These are phyloP conservation scores for Dufourea novaeangliae DNA, from an alignment of 1,140 invertebrate species.

Conservation along the genomic window DNA sequence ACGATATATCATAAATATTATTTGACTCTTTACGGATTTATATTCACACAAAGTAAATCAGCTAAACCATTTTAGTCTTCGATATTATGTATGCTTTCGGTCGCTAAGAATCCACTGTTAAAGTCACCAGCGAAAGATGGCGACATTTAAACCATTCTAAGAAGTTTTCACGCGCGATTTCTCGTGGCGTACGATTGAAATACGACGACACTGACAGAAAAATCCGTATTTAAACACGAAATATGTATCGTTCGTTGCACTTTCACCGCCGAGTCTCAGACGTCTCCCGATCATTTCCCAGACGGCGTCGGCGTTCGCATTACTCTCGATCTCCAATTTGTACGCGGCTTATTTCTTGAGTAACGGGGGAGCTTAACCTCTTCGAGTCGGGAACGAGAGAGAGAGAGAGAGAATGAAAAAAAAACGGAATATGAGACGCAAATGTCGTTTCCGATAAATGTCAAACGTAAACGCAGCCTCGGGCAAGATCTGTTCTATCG, in stretches of 20 bases:
- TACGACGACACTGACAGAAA: neutral
- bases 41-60: too few relatives aligned
- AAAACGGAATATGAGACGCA: conserved; percentile 53
- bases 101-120: too few relatives aligned
- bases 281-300: conserved; percentile 36
- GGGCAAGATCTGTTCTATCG: conserved; percentile 50
- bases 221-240: neutral
- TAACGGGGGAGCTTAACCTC: conserved; percentile 47
- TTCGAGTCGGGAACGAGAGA: conserved; percentile 20
- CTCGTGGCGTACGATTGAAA: neutral
- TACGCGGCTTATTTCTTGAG: conserved; percentile 37
- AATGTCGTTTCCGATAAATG: conserved; percentile 67
- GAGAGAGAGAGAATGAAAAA: too few relatives aligned
- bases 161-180: neutral
- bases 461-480: conserved; percentile 61
- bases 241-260: conserved; percentile 11
- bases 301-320: conserved; percentile 35
- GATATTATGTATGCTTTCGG: too few relatives aligned
- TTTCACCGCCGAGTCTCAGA: neutral
- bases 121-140: too few relatives aligned
- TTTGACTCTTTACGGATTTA: too few relatives aligned
- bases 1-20: too few relatives aligned
- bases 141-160: neutral
- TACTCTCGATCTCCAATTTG: conserved; percentile 53
- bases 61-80: too few relatives aligned